A percentile compares a stretch with the other conserved stretches of the same genome.
Evolutionary conservation across 2,113 vertebrate species (phyloP).

Genomic region (Siniperca knerii): DNA sequence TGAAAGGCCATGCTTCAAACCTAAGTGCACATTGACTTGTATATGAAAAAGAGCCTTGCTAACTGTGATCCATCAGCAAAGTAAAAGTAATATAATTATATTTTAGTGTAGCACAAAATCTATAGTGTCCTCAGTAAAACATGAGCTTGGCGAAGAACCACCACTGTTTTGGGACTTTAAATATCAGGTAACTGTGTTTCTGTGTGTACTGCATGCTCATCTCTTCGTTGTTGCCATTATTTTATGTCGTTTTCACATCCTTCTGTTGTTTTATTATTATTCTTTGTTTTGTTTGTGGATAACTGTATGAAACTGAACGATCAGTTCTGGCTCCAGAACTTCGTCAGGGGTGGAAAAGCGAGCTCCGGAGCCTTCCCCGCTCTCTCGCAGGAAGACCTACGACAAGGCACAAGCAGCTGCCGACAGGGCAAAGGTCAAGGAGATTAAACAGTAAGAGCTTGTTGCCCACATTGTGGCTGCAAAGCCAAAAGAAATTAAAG

Average conservation of each 20-base stretch:
- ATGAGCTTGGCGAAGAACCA: constrained; percentile 52
- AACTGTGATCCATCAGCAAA: neutral
- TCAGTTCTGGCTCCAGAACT: constrained; percentile 85
- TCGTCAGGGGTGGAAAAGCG: constrained; percentile 87
- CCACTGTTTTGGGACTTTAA: constrained; percentile 53
- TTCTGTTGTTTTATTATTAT: constrained; percentile 58
- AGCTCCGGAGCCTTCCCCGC: constrained; percentile 92
- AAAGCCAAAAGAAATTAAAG: constrained; percentile 24
- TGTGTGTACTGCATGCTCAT: constrained; percentile 58
- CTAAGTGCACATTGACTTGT: neutral
- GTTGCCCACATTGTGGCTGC: constrained; percentile 56
- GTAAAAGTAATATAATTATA: neutral
- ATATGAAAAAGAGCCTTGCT: constrained; percentile 14
- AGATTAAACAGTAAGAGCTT: constrained; percentile 94
- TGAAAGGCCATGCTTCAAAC: constrained; percentile 9
- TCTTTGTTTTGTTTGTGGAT: constrained; percentile 61
- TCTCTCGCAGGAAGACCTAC: constrained; percentile 92
- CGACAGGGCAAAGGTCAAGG: constrained; percentile 92
- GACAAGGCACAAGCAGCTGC: constrained; percentile 86
- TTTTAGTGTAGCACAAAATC: constrained; percentile 1
- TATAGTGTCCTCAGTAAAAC: constrained; percentile 12
- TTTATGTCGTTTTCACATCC: constrained; percentile 45
- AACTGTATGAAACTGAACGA: constrained; percentile 64
- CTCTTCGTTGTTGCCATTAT: constrained; percentile 22
- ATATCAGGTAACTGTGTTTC: constrained; percentile 71